Base-by-base conservation (phyloP, 2,797 vertebrate species). In the Leptodactylus fallax region DNA sequence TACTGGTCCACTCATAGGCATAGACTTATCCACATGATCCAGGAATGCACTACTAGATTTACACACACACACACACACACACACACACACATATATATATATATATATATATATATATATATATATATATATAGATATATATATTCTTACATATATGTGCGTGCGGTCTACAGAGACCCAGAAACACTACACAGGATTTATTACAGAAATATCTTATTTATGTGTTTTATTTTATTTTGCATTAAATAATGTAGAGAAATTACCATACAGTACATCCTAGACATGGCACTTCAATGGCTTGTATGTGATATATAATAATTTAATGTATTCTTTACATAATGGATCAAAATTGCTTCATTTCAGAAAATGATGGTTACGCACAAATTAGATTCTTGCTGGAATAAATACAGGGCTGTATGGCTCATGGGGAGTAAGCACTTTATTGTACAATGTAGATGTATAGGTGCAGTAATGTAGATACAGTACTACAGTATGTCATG, bases 1-100 rank as follows among this genome's bases (percentile, higher is more conserved):
- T 97, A 80, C 95, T 98, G 25, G 96, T 98, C 85, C 96, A 96
- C 61, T 94, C 95, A 49, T 96, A 93, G 90, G 61, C 14, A 63
- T 3, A 17, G 6, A 9, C 51, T 56, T 36, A 36, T 36, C n/a
- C n/a, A n/a, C n/a, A n/a, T n/a, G n/a, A n/a, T n/a, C n/a, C n/a
- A n/a, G n/a, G n/a, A n/a, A n/a, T n/a, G n/a, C n/a, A n/a, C n/a
- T n/a, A n/a, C n/a, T n/a, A n/a, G n/a, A n/a, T n/a, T n/a, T n/a
- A n/a, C n/a, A n/a, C n/a, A n/a, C n/a, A n/a, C n/a, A n/a, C n/a
- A n/a, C n/a, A n/a, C n/a, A n/a, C n/a, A n/a, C n/a, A n/a, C n/a
- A n/a, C n/a, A n/a, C n/a, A n/a, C n/a, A n/a, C n/a, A n/a, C n/a
- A n/a, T n/a, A 77, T 77, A 25, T 53, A 55, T 53, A n/a, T 53